Evolutionary conservation across 2,888 invertebrate species (phyloP), one percentile per base, ranked within the genome.

Genomic region (Temnothorax ravouxi): DNA sequence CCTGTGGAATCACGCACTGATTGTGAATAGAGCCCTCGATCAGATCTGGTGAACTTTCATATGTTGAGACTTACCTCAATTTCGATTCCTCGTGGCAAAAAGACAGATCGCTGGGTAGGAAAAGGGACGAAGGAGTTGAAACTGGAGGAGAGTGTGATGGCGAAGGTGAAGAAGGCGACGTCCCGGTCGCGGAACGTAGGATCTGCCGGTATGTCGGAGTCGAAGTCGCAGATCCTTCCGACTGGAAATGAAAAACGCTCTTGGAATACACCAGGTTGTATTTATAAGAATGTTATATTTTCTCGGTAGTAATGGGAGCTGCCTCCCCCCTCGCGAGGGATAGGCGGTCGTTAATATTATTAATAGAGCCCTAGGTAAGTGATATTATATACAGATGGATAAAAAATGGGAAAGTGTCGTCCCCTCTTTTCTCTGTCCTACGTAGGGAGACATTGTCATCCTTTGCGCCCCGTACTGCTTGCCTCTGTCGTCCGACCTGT

Each of bases 311-410:
- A 93, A 94, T 94, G 93, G 92, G 93, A 92, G 90, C 90, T 64
- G 47, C 64, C 75, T 13, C 21, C 8, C 59, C 93, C 91, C 94
- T 92, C 92, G 71, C 29, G 75, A 38, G 44, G 62, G 25, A 80
- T 84, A 83, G 88, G 87, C 92, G 91, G 91, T 94, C 91, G 91
- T 93, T 93, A 93, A 94, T 94, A 93, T 67, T 91, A 91, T 93
- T 92, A 94, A 91, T 94, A 94, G 94, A 94, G 94, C 92, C 92
- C 93, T 94, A 94, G 59, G 92, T 94, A 92, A 92, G 93, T 94
- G 93, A 93, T 93, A 92, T 90, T 95, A 95, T 95, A 93, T 94
- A 95, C 95, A 94, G 92, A 94, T 94, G 94, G 91, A 93, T 94
- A 94, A 93, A 93, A 93, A 94, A 93, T 91, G 91, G 88, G 89